A percentile compares a stretch with the other conserved stretches of the same genome.
phyloP scores from a whole-genome alignment of 2,797 vertebrate species.

The Anabacerthia variegaticeps region DNA sequence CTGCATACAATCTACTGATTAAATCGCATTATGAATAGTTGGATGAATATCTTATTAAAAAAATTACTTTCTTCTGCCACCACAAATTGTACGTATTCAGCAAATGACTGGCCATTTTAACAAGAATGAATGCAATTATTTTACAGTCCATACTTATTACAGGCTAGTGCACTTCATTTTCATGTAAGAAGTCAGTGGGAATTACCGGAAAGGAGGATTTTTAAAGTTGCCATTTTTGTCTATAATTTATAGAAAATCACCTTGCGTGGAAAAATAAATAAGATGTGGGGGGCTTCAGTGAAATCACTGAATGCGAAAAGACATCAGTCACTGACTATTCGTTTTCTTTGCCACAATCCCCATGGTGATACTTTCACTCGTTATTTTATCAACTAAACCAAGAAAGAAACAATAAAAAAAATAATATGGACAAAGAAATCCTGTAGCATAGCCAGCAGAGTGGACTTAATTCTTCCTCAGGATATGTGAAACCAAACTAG shows the following conservation, averaged over 20 bases:
- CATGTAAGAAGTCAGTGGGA: conserved; percentile 38
- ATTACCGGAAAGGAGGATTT: conserved; percentile 56
- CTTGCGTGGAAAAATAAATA: conserved; percentile 45
- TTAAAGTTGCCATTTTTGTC: conserved; percentile 21
- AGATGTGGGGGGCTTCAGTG: not conserved
- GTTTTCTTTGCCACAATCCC: not conserved
- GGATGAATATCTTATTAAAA: conserved; percentile 74
- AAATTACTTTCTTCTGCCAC: conserved; percentile 70
- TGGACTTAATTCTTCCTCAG: not conserved
- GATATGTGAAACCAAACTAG: not conserved
- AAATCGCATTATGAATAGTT: conserved; percentile 73
- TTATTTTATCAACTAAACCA: not conserved
- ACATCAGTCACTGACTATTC: not conserved
- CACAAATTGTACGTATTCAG: conserved; percentile 71
- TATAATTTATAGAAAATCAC: conserved; percentile 55
- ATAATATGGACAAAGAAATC: not conserved
- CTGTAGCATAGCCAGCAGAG: not conserved
- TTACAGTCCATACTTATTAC: conserved; percentile 68
- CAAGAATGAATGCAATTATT: conserved; percentile 75
- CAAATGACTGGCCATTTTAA: conserved; percentile 75
- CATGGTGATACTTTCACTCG: not conserved
- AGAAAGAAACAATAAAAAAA: not conserved
- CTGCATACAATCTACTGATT: conserved; percentile 71
- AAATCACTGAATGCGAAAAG: conserved; percentile 12
- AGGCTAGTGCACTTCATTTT: conserved; percentile 56